phyloP scores from a whole-genome alignment of 2,888 invertebrate species.

The Apotomis betuletana region DNA sequence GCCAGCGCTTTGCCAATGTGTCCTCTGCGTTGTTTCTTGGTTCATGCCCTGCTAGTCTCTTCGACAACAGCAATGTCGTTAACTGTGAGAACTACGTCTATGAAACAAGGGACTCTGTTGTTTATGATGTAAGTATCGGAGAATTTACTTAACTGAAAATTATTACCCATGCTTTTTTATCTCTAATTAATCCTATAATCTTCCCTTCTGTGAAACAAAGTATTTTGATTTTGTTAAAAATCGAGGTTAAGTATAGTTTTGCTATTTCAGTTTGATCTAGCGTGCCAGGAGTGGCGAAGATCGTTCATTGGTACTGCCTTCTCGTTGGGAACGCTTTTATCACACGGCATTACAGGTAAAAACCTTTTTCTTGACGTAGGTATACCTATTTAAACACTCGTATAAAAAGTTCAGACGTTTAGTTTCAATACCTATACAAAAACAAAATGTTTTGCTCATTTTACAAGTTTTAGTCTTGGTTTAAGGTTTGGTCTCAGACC shows the following conservation, averaged over 20 bases:
- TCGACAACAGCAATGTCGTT: conserved; percentile 51
- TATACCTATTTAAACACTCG: background rate
- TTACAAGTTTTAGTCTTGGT: too few relatives aligned
- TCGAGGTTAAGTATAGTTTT: background rate
- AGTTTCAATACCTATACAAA: too few relatives aligned
- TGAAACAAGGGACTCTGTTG: conserved; percentile 41
- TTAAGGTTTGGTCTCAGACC: conserved; percentile 87
- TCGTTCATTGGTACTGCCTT: conserved; percentile 88
- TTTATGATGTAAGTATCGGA: conserved; percentile 48
- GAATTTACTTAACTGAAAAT: conserved; percentile 33
- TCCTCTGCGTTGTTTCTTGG: background rate
- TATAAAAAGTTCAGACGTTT: too few relatives aligned
- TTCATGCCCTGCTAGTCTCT: conserved; percentile 60
- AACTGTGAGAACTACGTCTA: conserved; percentile 63
- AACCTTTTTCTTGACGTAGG: too few relatives aligned
- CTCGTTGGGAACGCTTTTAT: conserved; percentile 84
- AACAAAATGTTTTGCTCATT: too few relatives aligned
- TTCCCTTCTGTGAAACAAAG: too few relatives aligned
- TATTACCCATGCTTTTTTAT: too few relatives aligned
- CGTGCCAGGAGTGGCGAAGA: conserved; percentile 87
- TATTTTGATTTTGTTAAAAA: too few relatives aligned
- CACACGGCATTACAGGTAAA: conserved; percentile 27
- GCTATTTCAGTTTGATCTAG: conserved; percentile 81
- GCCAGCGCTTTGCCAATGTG: conserved; percentile 54
- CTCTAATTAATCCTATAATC: too few relatives aligned